These are phyloP conservation scores for Trichonephila clavata DNA, from an alignment of 1,140 invertebrate species.

Conservation along the genomic window DNA sequence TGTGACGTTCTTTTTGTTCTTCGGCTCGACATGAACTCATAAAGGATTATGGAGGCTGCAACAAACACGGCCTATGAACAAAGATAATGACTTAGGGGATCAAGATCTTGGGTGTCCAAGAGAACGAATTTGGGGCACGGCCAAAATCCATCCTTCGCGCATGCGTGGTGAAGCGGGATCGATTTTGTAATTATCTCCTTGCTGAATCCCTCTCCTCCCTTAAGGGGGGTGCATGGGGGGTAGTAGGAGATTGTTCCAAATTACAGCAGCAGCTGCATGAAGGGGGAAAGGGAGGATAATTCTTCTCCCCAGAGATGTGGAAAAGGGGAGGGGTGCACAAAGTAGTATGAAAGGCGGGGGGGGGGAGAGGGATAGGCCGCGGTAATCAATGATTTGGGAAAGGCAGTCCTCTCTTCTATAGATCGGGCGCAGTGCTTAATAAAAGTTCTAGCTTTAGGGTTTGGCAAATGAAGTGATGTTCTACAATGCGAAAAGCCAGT, in stretches of 20 bases:
- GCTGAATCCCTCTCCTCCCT: background rate
- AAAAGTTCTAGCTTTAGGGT: conserved; percentile 72
- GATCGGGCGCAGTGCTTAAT: conserved; percentile 51
- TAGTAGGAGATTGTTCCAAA: conserved; percentile 71
- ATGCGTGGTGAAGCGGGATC: conserved; percentile 39
- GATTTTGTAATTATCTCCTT: conserved; percentile 74
- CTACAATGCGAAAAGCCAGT: conserved; percentile 47
- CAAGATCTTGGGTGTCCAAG: conserved; percentile 11
- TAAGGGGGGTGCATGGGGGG: background rate
- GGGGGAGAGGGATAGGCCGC: background rate
- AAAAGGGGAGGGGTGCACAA: conserved; percentile 34
- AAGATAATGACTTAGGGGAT: conserved; percentile 33
- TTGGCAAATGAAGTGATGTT: conserved; percentile 73
- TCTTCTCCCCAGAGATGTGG: conserved; percentile 54
- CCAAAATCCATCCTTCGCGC: background rate
- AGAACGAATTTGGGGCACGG: conserved; percentile 51
- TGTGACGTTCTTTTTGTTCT: background rate
- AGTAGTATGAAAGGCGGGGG: background rate
- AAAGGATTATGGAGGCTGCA: conserved; percentile 5
- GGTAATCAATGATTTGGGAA: conserved; percentile 74
- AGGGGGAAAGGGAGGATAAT: conserved; percentile 42
- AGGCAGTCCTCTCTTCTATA: background rate
- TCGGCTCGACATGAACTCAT: conserved; percentile 17
- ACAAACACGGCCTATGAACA: conserved; percentile 29
- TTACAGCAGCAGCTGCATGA: conserved; percentile 66